Conservation (phyloP, 2,888 invertebrate species). For the Leptarthrus brevirostris region DNA sequence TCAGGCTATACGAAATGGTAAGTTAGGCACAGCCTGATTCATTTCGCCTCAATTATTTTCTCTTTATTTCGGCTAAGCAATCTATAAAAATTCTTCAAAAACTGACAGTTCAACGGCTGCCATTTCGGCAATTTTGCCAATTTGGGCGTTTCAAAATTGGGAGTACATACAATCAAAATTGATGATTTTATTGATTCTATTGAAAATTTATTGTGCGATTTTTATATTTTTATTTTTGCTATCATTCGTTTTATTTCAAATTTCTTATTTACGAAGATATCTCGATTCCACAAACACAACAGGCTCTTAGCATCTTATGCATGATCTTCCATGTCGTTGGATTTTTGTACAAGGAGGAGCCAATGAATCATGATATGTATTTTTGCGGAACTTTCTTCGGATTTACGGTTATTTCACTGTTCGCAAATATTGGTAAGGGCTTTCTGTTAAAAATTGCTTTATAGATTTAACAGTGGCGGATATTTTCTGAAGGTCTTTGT, state of each 20-base stretch:
- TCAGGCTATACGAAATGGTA: constrained; percentile 54
- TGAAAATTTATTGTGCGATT: constrained; percentile 46
- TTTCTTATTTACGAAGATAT: neutral
- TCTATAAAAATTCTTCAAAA: neutral
- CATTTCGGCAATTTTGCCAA: too few relatives aligned
- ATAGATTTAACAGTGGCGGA: neutral
- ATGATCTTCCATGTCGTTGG: constrained; percentile 59
- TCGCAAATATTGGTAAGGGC: constrained; percentile 56
- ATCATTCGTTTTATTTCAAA: constrained; percentile 34
- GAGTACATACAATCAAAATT: too few relatives aligned
- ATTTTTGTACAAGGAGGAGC: constrained; percentile 56
- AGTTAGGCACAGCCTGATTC: too few relatives aligned
- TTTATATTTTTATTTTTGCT: constrained; percentile 37
- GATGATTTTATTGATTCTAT: neutral
- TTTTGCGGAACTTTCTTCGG: constrained; percentile 60
- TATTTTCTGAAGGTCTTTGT: constrained; percentile 55
- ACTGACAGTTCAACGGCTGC: too few relatives aligned
- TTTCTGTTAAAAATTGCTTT: neutral
- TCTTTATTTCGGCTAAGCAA: neutral
- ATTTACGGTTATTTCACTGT: constrained; percentile 57
- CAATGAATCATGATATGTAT: constrained; percentile 57
- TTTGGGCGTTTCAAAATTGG: neutral
- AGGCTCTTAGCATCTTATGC: constrained; percentile 56
- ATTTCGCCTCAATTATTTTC: neutral
- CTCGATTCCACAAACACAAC: constrained; percentile 55